phyloP scores from a whole-genome alignment of 2,888 invertebrate genomes.

The Agrotis puta region DNA sequence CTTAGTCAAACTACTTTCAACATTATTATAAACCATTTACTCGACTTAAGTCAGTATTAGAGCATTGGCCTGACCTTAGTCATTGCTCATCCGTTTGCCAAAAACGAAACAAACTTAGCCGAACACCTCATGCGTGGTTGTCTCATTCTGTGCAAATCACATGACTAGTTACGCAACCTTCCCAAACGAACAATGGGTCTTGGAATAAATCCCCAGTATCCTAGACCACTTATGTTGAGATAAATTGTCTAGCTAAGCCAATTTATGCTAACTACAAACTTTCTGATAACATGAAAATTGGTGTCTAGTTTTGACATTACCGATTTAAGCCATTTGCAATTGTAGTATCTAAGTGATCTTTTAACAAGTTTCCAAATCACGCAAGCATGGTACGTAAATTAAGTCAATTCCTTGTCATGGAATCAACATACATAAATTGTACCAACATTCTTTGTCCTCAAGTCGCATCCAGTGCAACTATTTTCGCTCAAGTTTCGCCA shows the following conservation, averaged over 20 bases:
- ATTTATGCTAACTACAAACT: constrained; percentile 30
- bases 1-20: constrained; percentile 35
- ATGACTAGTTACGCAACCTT: constrained; percentile 72
- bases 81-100: constrained; percentile 44
- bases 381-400: not conserved
- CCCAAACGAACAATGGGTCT: constrained; percentile 76
- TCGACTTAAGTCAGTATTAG: not conserved
- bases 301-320: not conserved
- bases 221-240: constrained; percentile 56
- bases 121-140: constrained; percentile 51
- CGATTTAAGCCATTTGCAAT: not conserved
- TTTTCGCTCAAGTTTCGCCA: constrained; percentile 71
- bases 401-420: constrained; percentile 18
- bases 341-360: not conserved
- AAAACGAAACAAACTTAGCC: constrained; percentile 50
- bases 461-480: constrained; percentile 68
- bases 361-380: not conserved
- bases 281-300: constrained; percentile 35
- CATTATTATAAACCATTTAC: constrained; percentile 22
- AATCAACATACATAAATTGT: constrained; percentile 12
- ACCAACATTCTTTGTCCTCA: constrained; percentile 34
- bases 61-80: constrained; percentile 35
- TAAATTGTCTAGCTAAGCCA: constrained; percentile 57
- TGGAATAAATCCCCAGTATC: constrained; percentile 65
- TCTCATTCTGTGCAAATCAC: constrained; percentile 69